Percentiles rank a stretch among this genome's conserved stretches.
Conservation (phyloP, 2,888 invertebrate genomes). For the Koerneria pararmatus region DNA sequence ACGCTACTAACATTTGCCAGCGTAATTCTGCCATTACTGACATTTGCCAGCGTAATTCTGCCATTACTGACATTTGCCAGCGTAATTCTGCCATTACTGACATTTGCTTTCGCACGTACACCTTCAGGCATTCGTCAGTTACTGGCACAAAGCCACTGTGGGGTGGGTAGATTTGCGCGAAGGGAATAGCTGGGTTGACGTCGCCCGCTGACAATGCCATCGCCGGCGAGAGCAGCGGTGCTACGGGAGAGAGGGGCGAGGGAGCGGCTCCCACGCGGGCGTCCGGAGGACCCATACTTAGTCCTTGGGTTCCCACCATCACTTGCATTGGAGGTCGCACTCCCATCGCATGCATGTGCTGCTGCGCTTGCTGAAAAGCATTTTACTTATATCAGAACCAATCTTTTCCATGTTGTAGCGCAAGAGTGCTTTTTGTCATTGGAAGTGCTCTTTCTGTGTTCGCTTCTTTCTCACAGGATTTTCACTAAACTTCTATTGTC, state of each 20-base stretch:
- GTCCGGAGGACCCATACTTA: neutral
- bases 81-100: constrained; percentile 32
- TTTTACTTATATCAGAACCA: no score
- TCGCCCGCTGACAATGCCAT: constrained; percentile 21
- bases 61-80: constrained; percentile 54
- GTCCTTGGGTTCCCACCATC: constrained; percentile 28
- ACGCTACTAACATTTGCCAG: no score
- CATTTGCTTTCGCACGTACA: constrained; percentile 58
- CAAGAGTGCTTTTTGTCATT: no score
- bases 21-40: no score
- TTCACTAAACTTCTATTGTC: no score
- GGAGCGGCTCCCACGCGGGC: constrained; percentile 3
- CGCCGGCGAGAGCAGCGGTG: constrained; percentile 11
- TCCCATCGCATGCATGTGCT: constrained; percentile 42
- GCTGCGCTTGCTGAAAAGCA: constrained; percentile 36
- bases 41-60: neutral
- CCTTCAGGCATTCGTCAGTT: constrained; percentile 51
- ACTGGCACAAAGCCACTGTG: constrained; percentile 30
- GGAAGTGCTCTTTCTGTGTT: no score
- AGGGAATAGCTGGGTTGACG: constrained; percentile 43
- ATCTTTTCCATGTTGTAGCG: no score
- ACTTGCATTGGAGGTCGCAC: constrained; percentile 42
- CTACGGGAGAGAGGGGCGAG: constrained; percentile 5
- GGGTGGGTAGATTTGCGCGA: constrained; percentile 32
- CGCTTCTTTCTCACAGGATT: no score